Conservation (phyloP, 2,888 invertebrate genomes). For the Choreutis nemorana region DNA sequence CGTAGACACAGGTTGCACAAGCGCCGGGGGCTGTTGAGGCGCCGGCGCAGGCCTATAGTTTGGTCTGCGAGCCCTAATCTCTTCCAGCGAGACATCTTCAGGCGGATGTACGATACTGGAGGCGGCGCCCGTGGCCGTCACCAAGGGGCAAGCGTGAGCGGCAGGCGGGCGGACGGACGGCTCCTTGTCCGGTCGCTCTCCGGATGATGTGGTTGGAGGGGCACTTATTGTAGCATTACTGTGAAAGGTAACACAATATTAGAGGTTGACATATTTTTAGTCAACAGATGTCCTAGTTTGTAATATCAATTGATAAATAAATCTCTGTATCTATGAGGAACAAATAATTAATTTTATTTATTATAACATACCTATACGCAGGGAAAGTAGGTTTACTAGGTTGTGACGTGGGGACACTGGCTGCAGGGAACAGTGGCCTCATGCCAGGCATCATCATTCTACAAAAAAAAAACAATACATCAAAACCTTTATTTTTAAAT, state of each 20-base stretch:
- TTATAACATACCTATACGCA: conserved; percentile 71
- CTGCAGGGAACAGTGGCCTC: conserved; percentile 86
- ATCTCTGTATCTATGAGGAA: no score
- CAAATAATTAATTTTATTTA: conserved; percentile 7
- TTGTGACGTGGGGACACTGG: conserved; percentile 70
- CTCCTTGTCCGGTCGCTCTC: conserved; percentile 30
- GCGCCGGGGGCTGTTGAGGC: conserved; percentile 23
- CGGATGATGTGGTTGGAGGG: conserved; percentile 68
- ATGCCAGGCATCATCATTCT: conserved; percentile 63
- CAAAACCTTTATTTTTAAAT: neutral
- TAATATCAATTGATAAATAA: no score
- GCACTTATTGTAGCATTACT: conserved; percentile 81
- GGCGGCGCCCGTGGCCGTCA: conserved; percentile 82
- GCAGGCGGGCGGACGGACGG: conserved; percentile 37
- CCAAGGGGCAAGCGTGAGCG: conserved; percentile 57
- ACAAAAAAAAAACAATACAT: conserved; percentile 13
- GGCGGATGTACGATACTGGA: conserved; percentile 94
- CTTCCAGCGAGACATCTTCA: conserved; percentile 91
- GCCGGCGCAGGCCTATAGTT: conserved; percentile 68
- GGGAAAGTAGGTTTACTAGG: conserved; percentile 80
- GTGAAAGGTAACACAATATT: conserved; percentile 9
- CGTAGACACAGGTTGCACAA: conserved; percentile 41
- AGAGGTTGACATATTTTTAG: no score
- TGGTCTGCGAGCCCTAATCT: conserved; percentile 75
- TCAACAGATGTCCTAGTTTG: no score